phyloP scores from a whole-genome alignment of 2,113 vertebrate species.

The Sander lucioperca region DNA sequence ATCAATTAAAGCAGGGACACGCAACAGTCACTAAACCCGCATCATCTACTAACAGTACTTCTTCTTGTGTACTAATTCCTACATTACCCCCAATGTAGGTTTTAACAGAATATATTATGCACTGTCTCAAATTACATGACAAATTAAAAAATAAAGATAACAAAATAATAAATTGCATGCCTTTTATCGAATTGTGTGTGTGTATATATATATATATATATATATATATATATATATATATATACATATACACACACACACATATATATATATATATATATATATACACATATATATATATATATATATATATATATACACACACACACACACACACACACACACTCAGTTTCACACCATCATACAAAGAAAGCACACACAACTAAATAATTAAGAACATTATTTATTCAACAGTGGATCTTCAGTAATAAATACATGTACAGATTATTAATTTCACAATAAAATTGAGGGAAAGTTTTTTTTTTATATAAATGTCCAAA shows the following conservation, averaged over 20 bases:
- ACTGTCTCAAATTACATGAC: not conserved
- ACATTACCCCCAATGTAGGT: not conserved
- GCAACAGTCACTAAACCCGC: not conserved
- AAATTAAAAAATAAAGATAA: too few relatives aligned
- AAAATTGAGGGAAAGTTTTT: slow-evolving; percentile 67
- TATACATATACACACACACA: too few relatives aligned
- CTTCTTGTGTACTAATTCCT: not conserved
- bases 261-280: too few relatives aligned
- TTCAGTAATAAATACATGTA: slow-evolving; percentile 87
- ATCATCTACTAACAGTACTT: not conserved
- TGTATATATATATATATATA: too few relatives aligned
- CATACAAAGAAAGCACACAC: not conserved
- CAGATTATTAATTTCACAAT: slow-evolving; percentile 81
- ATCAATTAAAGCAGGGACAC: not conserved
- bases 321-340: too few relatives aligned
- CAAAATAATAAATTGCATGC: not conserved
- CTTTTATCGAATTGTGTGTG: not conserved
- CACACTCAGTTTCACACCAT: not conserved
- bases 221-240: too few relatives aligned
- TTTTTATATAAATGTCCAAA: slow-evolving; percentile 64
- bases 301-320: too few relatives aligned
- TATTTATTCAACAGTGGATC: slow-evolving; percentile 85
- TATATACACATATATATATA: too few relatives aligned
- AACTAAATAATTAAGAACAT: slow-evolving; percentile 78
- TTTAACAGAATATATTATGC: not conserved